Base-by-base conservation (phyloP, 2,888 invertebrate genomes). In the Prostheceraeus crozeri region DNA sequence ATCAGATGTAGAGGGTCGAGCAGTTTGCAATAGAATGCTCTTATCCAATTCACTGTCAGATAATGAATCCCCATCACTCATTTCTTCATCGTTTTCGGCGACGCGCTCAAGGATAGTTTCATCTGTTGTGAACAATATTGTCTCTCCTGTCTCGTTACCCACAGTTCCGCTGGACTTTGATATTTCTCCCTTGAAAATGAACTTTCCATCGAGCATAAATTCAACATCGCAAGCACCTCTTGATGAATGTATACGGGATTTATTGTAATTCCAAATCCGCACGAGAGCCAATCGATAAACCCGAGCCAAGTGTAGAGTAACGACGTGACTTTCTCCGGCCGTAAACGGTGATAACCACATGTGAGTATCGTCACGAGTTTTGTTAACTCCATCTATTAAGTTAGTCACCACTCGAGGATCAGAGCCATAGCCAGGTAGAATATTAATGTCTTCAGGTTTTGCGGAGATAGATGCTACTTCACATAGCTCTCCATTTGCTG, bases 191-290 rank as follows among this genome's bases (percentile, higher is more conserved):
- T 82, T 81, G 75, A 88, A 88, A 70, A 88, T 84, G 25, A 35
- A 16, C 51, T 74, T 74, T 14, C 82, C 82, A 71, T 87, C 85
- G 59, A 87, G 72, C 62, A 79, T 80, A 27, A 88, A 83, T 62
- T 83, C 81, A 10, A 87, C 77, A 68, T 85, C 80, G 67, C 82
- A 83, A 3, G 83, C 85, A 48, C 88, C 88, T 61, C 87, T 81
- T 60, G 83, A 82, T 0, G 87, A 85, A 75, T 88, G 84, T 66
- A 87, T 87, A 62, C 88, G 80, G 1, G 87, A 87, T 75, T 87
- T 87, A 75, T 87, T 87, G 75, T 89, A 88, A 74, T 88, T 88
- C 85, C 85, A 85, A 70, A 85, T 81, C 73, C 85, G 79, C 60
- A 85, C 78, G 69, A 85, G 72, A 16, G 84, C 84, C 14, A 85